A percentile compares a stretch with the other conserved stretches of the same genome.
These are phyloP conservation scores for Papilio aristodemus DNA, from an alignment of 1,140 invertebrate genomes.

Conservation along the genomic window DNA sequence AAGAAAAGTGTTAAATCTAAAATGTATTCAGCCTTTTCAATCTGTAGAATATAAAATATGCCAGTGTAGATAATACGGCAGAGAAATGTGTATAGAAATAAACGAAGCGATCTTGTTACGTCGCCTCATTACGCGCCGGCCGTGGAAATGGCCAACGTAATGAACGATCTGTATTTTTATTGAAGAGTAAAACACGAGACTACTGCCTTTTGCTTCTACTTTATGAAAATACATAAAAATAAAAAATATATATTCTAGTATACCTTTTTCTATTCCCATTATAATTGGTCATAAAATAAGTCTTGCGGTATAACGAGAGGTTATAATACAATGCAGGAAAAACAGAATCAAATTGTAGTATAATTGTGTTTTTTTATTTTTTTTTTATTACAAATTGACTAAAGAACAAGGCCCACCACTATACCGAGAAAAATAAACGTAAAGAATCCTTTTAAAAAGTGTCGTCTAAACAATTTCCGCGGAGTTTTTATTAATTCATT, in stretches of 20 bases:
- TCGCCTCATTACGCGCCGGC: constrained; percentile 14
- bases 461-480: no score
- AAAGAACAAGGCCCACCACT: no score
- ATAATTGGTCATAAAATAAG: constrained; percentile 13
- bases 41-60: constrained; percentile 6
- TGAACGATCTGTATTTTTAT: constrained; percentile 18
- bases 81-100: constrained; percentile 11
- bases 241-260: background rate
- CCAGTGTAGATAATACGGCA: background rate
- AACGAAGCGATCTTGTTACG: constrained; percentile 11
- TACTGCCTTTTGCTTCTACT: background rate
- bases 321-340: background rate
- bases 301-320: background rate
- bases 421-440: no score
- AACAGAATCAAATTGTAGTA: no score
- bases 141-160: background rate
- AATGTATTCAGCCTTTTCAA: constrained; percentile 16
- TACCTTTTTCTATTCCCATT: background rate
- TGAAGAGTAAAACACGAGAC: constrained; percentile 18
- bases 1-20: constrained; percentile 3
- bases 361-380: no score
- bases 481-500: no score
- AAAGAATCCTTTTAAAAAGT: no score
- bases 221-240: constrained; percentile 2
- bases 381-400: no score